Percentiles rank a stretch among this genome's conserved stretches.
Evolutionary conservation across 2,113 vertebrate species (phyloP).

Genomic region (Ciconia maguari): DNA sequence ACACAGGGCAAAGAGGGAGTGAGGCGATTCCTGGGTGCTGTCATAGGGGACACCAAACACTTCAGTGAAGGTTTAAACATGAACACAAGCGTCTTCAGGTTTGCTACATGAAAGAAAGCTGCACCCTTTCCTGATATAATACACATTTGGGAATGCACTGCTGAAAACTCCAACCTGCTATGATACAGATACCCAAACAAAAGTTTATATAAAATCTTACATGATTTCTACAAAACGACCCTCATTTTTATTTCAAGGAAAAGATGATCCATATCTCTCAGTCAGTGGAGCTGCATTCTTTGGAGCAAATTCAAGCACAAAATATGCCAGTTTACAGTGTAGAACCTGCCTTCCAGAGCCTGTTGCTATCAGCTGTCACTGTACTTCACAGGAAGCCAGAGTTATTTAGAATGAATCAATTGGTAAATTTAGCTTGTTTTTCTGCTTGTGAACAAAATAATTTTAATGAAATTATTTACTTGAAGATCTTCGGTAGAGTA

Average conservation of each 20-base stretch:
- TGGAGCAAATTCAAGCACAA: not conserved
- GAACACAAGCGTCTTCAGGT: not conserved
- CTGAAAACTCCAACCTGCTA: not conserved
- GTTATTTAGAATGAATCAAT: not conserved
- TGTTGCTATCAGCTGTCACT: not conserved
- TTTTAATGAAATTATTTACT: not conserved
- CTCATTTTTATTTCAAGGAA: not conserved
- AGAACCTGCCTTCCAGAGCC: not conserved
- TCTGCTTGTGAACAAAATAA: not conserved
- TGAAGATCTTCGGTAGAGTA: not conserved
- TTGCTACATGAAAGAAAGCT: not conserved
- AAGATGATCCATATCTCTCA: fast-evolving
- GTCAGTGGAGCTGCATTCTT: not conserved
- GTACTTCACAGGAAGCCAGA: not conserved
- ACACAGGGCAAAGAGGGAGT: not conserved
- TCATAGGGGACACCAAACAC: not conserved
- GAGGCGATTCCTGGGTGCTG: not conserved
- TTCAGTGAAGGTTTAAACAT: not conserved
- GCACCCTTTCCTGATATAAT: not conserved
- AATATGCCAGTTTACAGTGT: not conserved
- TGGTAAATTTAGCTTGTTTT: not conserved
- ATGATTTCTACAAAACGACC: not conserved
- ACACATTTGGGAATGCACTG: not conserved
- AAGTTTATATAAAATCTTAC: no score
- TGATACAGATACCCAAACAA: not conserved